Base-by-base conservation (phyloP, 2,113 vertebrate genomes). In the Notechis scutatus region DNA sequence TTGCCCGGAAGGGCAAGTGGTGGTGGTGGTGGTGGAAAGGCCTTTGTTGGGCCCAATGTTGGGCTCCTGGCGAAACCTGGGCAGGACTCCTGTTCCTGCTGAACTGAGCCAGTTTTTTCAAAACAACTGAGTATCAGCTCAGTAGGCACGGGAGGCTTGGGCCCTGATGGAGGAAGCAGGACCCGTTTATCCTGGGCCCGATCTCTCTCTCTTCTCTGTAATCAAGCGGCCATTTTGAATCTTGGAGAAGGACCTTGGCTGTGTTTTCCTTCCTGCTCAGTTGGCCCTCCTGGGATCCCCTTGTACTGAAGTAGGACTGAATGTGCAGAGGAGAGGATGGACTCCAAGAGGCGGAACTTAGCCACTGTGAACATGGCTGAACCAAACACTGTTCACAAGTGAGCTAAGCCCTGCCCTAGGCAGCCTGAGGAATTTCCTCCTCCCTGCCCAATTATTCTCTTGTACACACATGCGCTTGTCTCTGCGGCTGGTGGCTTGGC, bases 71-170 rank as follows among this genome's bases (percentile, higher is more conserved):
- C 1, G 85, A 61, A 86, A 86, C 14, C 88, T 29, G 94, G 88
- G 85, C 57, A 1, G 26, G 97, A 96, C 98, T 94, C 95, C 97
- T 98, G 98, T 98, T 98, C 97, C 98, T 98, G 98, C 98, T 97
- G 97, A 98, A 97, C 98, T 98, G 98, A 98, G 98, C 98, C 97
- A 98, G 98, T 97, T 96, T 92, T 97, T 95, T 93, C 96, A 96
- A 95, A 98, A 95, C 98, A 97, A 99, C 98, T 98, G 98, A 98
- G 98, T 98, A 98, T 99, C 98, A 99, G 98, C 98, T 98, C 98
- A 99, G 98, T 98, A 99, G 98, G 98, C 98, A 98, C 98, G 94
- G 98, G 98, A 98, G 98, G 98, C 98, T 23, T 42, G 96, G 95
- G 97, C 95, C 98, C 90, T 87, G 42, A 21, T 1, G 23, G 15